Percentiles rank a stretch among this genome's conserved stretches.
These are phyloP conservation scores for Scalopus aquaticus DNA, from an alignment of 2,113 vertebrate species.

Conservation along the genomic window DNA sequence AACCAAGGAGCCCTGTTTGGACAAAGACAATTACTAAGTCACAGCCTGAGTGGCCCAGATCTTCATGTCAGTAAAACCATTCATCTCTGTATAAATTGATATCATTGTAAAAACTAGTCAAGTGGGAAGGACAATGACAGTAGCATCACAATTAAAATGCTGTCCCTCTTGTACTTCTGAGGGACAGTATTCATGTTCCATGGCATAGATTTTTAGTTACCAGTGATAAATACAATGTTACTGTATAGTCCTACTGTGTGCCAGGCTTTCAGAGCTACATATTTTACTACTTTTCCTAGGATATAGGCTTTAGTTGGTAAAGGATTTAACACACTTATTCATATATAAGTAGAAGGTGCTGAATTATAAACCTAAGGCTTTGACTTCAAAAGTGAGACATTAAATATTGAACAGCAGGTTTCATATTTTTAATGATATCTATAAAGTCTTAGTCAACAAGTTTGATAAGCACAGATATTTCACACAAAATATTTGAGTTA, in stretches of 20 bases:
- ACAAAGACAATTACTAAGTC: conserved; percentile 38
- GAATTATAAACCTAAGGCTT: background rate
- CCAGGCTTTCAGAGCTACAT: background rate
- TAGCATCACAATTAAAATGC: conserved; percentile 16
- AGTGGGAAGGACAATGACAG: background rate
- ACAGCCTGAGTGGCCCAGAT: background rate
- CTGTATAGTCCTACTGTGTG: background rate
- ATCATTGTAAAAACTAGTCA: background rate
- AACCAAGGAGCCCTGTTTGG: background rate
- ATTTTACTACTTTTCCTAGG: background rate
- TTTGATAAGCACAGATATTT: background rate
- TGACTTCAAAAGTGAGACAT: background rate
- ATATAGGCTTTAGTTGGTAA: background rate
- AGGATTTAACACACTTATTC: background rate
- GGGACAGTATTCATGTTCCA: background rate
- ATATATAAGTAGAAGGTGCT: background rate
- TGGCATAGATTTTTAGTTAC: background rate
- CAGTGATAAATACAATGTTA: conserved; percentile 14
- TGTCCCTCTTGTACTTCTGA: background rate
- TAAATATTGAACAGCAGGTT: background rate
- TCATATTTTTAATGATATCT: background rate
- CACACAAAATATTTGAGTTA: background rate
- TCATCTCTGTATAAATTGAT: conserved; percentile 38
- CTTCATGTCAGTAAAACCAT: background rate
- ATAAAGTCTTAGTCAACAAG: background rate